These are phyloP conservation scores for Haliclona indistincta DNA, from an alignment of 37 sponge, comb jelly and placozoan species.

Conservation along the genomic window DNA sequence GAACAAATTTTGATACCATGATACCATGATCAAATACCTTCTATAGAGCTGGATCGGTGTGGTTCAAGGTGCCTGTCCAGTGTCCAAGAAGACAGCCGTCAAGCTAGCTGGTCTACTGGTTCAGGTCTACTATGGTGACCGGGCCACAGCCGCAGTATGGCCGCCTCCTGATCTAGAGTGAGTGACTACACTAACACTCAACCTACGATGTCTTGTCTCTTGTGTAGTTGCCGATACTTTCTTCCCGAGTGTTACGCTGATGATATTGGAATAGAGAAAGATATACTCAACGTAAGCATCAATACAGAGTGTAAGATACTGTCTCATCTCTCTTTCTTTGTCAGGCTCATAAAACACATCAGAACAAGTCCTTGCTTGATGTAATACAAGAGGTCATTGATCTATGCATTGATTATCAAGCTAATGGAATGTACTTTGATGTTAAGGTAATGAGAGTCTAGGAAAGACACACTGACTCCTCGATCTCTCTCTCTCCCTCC, in stretches of 20 bases:
- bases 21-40: background rate
- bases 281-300: background rate
- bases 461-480: no score
- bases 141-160: constrained; percentile 13
- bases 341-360: constrained; percentile 17
- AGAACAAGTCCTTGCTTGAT: constrained; percentile 7
- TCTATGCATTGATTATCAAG: constrained; percentile 25
- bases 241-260: background rate
- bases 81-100: constrained; percentile 14
- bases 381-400: constrained; percentile 47
- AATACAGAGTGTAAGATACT: background rate
- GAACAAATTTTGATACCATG: background rate
- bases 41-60: constrained; percentile 27
- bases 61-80: constrained; percentile 12
- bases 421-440: constrained; percentile 62
- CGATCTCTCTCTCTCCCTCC: no score
- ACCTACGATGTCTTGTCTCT: background rate
- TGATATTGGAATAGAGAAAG: background rate
- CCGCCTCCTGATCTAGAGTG: constrained; percentile 59
- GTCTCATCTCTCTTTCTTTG: background rate
- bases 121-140: constrained; percentile 48
- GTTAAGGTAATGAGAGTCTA: constrained; percentile 55
- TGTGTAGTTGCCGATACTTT: background rate
- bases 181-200: background rate
- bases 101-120: constrained; percentile 55